These are phyloP conservation scores for Stenichneumon culpator DNA, from an alignment of 2,888 invertebrate species.

Conservation along the genomic window DNA sequence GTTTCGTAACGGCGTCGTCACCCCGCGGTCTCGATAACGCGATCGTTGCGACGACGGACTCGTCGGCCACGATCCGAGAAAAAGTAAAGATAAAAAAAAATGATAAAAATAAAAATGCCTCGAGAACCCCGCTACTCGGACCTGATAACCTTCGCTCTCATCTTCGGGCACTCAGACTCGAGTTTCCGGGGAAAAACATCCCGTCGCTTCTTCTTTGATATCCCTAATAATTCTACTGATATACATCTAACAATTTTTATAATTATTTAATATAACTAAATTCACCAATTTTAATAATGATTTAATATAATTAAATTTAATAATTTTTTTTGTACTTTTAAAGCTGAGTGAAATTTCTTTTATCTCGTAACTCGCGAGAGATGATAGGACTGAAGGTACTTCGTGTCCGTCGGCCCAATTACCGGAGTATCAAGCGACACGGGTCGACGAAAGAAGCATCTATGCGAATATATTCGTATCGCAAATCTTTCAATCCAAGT, in stretches of 20 bases:
- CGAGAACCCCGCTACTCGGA: neutral
- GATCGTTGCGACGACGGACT: neutral
- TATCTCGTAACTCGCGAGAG: too few species aligned
- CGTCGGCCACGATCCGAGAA: neutral
- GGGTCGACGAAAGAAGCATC: neutral
- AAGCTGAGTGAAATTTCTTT: too few species aligned
- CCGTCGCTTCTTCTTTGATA: neutral
- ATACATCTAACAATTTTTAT: too few species aligned
- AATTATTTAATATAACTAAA: too few species aligned
- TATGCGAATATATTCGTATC: slow-evolving; percentile 15
- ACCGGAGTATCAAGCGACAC: neutral
- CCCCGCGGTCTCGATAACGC: neutral
- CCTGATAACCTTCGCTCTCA: slow-evolving; percentile 40
- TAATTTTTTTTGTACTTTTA: too few species aligned
- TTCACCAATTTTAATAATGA: too few species aligned
- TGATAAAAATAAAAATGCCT: neutral
- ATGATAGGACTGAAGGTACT: neutral
- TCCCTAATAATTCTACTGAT: neutral
- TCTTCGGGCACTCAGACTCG: slow-evolving; percentile 2
- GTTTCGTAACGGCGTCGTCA: slow-evolving; percentile 15
- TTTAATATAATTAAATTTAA: too few species aligned
- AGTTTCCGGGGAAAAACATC: neutral
- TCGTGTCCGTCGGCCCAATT: neutral
- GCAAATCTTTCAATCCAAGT: slow-evolving; percentile 17
- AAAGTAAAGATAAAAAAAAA: neutral